Conservation (phyloP, 2,797 vertebrate species). For the Hoplostethus atlanticus region DNA sequence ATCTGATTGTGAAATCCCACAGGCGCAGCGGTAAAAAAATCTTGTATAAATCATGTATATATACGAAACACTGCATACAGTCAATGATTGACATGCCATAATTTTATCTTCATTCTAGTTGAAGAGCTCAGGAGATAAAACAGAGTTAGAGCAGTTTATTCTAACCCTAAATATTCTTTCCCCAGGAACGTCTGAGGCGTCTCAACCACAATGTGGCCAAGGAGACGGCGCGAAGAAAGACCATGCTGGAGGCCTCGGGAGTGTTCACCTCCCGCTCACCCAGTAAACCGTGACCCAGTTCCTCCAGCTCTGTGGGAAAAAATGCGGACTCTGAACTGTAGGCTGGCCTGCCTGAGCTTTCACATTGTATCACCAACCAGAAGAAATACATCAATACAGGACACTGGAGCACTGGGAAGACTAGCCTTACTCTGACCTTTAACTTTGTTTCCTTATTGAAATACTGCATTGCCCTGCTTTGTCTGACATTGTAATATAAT, state of each 20-base stretch:
- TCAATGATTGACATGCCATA: too few relatives aligned
- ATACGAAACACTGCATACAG: too few relatives aligned
- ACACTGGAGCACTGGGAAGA: slow-evolving; percentile 20
- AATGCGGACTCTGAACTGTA: neutral
- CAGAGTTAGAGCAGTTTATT: neutral
- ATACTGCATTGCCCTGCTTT: neutral
- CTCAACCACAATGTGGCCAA: slow-evolving; percentile 95
- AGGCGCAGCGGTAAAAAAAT: too few relatives aligned
- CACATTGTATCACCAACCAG: neutral
- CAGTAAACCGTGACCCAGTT: slow-evolving; percentile 84
- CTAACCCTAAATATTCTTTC: slow-evolving; percentile 19
- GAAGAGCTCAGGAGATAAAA: too few relatives aligned
- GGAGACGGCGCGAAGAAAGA: slow-evolving; percentile 91
- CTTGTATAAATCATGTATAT: too few relatives aligned
- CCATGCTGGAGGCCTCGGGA: slow-evolving; percentile 91
- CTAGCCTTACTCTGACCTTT: slow-evolving; percentile 26
- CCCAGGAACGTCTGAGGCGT: slow-evolving; percentile 90
- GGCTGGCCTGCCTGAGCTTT: neutral
- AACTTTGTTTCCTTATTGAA: slow-evolving; percentile 5
- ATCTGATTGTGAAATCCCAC: too few relatives aligned
- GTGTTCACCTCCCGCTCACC: slow-evolving; percentile 89
- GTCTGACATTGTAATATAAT: too few relatives aligned
- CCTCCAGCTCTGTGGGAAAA: neutral
- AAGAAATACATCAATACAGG: slow-evolving; percentile 4
- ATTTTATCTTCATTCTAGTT: too few relatives aligned